phyloP scores from a whole-genome alignment of 1,140 invertebrate genomes.

The Cotesia vestalis region DNA sequence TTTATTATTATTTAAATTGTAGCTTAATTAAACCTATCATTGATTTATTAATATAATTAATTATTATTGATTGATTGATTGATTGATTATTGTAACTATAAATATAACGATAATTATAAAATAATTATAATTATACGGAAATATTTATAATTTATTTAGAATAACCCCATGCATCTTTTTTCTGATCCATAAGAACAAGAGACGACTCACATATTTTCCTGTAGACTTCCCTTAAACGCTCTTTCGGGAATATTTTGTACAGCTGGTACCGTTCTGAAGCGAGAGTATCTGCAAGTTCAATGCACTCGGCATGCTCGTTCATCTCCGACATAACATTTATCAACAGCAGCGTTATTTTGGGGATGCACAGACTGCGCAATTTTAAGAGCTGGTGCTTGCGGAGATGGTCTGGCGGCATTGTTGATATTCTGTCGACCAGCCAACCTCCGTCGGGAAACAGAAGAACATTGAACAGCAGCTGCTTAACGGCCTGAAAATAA shows the following conservation, averaged over 20 bases:
- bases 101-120: conserved; percentile 24
- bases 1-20: neutral
- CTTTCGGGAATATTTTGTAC: conserved; percentile 81
- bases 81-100: conserved; percentile 11
- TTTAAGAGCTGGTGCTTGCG: conserved; percentile 75
- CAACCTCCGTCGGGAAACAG: conserved; percentile 90
- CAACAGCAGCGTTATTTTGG: conserved; percentile 82
- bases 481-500: conserved; percentile 72
- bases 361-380: conserved; percentile 83
- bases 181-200: conserved; percentile 76
- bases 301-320: conserved; percentile 78
- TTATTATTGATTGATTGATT: conserved; percentile 10
- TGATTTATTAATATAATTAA: neutral
- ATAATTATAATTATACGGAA: conserved; percentile 1
- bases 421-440: conserved; percentile 77
- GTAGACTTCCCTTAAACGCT: conserved; percentile 79
- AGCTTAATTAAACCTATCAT: neutral
- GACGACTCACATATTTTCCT: conserved; percentile 83
- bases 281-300: conserved; percentile 82
- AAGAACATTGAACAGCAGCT: conserved; percentile 86
- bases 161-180: conserved; percentile 77
- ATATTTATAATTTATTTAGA: conserved; percentile 48
- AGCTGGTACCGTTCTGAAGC: conserved; percentile 80
- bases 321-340: conserved; percentile 81
- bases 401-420: conserved; percentile 63